Base-by-base conservation (phyloP, 92 coral and sea anemone species). In the Porites lobata region DNA sequence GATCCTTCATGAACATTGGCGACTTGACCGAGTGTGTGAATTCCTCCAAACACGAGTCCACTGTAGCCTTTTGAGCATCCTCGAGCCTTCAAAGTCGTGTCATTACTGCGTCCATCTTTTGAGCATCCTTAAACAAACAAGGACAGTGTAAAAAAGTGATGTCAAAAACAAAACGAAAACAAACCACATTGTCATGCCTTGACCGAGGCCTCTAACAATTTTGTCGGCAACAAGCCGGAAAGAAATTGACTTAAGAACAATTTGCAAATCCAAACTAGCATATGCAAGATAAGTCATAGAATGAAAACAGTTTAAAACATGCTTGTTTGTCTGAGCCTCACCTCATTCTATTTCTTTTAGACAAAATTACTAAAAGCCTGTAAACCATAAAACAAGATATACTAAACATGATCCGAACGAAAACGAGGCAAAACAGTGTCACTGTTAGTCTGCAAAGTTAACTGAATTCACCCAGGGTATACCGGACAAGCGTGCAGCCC, bases 1-100 rank as follows among this genome's bases (percentile, higher is more conserved):
- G 68, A 67, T 82, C 86, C 69, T 74, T 88, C 6, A 19, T 72
- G 58, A 88, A 83, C 64, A 75, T 50, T 17, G 77, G 64, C 9
- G 65, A 17, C 66, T 82, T 82, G 19, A 72, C 59, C 58, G 66
- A 66, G 20, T 81, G 85, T 72, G 19, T 66, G 8, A 72, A 47
- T 72, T 43, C 57, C 43, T 72, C 76, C 57, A 17, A 38, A 72
- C 57, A 15, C 20, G 21, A 72, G 10, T 72, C 76, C 26, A 72
- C 76, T 50, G 76, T 43, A 38, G 76, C 76, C 56, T 38, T 72
- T 47, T 72, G 76, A 19, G 59, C 57, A 47, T 72, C 15, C 62
- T 6, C 62, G 51, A 72, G 76, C 76, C 56, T 72, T 13, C 56
- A 21, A 24, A 69, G 75, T 18, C 75, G 75, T 24, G 10, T 69